Evolutionary conservation across 2,797 vertebrate species (phyloP).

Genomic region (Peromyscus eremicus): DNA sequence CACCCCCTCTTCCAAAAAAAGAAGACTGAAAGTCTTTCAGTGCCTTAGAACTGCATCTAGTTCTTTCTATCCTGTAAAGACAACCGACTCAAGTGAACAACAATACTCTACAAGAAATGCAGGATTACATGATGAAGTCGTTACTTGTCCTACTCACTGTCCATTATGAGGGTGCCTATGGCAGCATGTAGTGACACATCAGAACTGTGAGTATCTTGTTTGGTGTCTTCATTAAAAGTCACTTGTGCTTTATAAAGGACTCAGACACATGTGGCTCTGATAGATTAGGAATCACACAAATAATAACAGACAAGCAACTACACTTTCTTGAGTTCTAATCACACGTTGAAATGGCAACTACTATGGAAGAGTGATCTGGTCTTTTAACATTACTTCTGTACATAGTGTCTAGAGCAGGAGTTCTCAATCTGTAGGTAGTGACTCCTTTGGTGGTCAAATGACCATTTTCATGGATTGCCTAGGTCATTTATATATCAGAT

Average conservation of each 20-base stretch:
- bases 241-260: neutral
- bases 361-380: neutral
- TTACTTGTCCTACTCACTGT: neutral
- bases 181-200: neutral
- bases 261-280: neutral
- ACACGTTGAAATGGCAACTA: neutral
- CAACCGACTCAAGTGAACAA: neutral
- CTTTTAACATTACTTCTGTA: neutral
- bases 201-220: neutral
- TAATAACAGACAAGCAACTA: neutral
- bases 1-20: neutral
- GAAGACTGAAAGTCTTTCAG: neutral
- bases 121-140: neutral
- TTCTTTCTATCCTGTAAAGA: neutral
- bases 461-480: neutral
- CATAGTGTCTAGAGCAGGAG: neutral
- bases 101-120: neutral
- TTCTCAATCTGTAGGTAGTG: neutral
- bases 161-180: neutral
- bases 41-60: neutral
- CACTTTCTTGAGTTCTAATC: neutral
- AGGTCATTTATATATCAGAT: neutral
- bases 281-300: neutral
- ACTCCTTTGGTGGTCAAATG: neutral
- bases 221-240: neutral